These are phyloP conservation scores for Netelia virgata DNA, from an alignment of 2,888 invertebrate genomes.

Conservation along the genomic window DNA sequence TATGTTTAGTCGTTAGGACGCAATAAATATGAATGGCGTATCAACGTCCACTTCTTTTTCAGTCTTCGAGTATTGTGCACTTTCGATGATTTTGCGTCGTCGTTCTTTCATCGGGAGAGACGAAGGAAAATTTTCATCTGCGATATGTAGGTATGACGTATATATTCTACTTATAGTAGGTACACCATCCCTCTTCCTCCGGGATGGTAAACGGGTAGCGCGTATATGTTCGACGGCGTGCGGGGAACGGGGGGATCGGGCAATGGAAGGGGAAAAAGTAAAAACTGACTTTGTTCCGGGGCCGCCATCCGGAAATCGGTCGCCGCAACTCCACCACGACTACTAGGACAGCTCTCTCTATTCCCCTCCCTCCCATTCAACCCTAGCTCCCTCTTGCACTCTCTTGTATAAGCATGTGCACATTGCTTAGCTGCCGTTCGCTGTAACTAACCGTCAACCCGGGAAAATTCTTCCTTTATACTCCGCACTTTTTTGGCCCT, in stretches of 20 bases:
- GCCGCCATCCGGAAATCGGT: conserved; percentile 76
- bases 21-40: too few species aligned
- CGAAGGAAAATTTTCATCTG: not conserved
- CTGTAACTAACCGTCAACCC: conserved; percentile 75
- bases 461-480: conserved; percentile 74
- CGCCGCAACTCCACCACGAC: conserved; percentile 49
- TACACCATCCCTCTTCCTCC: not conserved
- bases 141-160: not conserved
- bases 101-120: not conserved
- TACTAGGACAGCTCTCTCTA: conserved; percentile 13
- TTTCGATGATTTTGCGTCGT: too few species aligned
- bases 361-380: too few species aligned
- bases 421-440: conserved; percentile 28
- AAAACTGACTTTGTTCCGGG: conserved; percentile 72
- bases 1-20: too few species aligned
- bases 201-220: conserved; percentile 35
- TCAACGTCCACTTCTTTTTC: too few species aligned
- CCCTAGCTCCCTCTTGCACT: conserved; percentile 1
- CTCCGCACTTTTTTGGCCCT: conserved; percentile 71
- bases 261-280: conserved; percentile 19
- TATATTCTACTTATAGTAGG: conserved; percentile 18
- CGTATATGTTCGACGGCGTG: not conserved
- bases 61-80: too few species aligned
- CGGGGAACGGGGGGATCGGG: conserved; percentile 28
- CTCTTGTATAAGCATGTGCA: not conserved